Base-by-base conservation (phyloP, 2,888 invertebrate species). In the Drosophila anceps region DNA sequence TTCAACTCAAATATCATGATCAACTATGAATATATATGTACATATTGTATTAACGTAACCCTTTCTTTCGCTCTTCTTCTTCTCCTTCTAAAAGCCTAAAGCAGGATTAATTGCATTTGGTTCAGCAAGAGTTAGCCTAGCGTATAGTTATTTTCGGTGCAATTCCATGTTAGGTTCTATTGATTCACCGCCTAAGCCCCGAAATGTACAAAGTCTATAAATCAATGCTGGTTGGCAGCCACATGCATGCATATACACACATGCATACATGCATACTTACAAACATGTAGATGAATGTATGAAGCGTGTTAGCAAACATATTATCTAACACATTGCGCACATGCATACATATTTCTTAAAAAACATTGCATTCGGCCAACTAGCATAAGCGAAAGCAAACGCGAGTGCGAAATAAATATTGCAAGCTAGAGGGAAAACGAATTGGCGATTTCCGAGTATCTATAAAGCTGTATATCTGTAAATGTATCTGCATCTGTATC, bases 301-400 rank as follows among this genome's bases (percentile, higher is more conserved):
- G n/a, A 44, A 58, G 44, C 61, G 73, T 67, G 78, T 78, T 78
- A 29, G 62, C 73, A 73, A 76, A 78, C 73, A 76, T 59, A 64
- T 76, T 76, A 76, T 78, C 60, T 35, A 76, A 76, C 73, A 68
- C 73, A 63, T 76, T 62, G 71, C 73, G 46, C 39, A 46, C 55
- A 46, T 10, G n/a, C 10, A 67, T 10, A 29, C 10, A 67, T 53
- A 67, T 73, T 78, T 77, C 55, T 53, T 35, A 53, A 76, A 58
- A 67, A 72, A 68, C 59, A 78, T 78, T 78, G 73, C 78, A 67
- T 77, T 77, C 60, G 20, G 54, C 73, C 59, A 51, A 66, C 48
- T 43, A 29, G 43, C 43, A 61, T 70, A 58, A 10, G 59, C 69
- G 59, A 74, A 70, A 51, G 24, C 63, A 61, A 75, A 44, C 7